Base-by-base conservation (phyloP, 2,113 vertebrate genomes). In the Todiramphus saurophagus region DNA sequence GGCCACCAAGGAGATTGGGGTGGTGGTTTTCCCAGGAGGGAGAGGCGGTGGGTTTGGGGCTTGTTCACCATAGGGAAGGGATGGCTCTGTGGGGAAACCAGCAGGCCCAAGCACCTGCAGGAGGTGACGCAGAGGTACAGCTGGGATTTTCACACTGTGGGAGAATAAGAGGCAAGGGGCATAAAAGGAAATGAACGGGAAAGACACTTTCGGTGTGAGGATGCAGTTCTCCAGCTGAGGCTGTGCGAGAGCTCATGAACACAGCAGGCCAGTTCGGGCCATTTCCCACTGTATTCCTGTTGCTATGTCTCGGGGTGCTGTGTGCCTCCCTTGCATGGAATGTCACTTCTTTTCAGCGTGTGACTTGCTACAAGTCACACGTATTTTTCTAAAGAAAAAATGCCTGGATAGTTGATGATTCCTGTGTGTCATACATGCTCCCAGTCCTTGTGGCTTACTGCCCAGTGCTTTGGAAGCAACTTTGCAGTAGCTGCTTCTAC, bases 271-370 rank as follows among this genome's bases (percentile, higher is more conserved):
- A 4, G 33, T 66, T 55, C 9, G 21, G 35, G 68, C 39, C 11
- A 5, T 37, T 62, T 83, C 19, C 28, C 19, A 9, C 35, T 63
- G 6, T 31, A 5, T 35, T 74, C 43, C 39, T 58, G 10, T 27
- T 60, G 13, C 16, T 37, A 2, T 48, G 16, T 51, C 55, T 53
- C 35, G 18, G 18, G 33, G 21, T 20, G n/a, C 30, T 1, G 0
- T 10, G 14, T 46, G 24, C 14, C 23, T 39, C 20, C 51, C 25
- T 10, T 31, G 39, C 1, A 0, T 56, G 10, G 24, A 37, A 41
- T 27, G 9, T 56, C 31, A 1, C 24, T 51, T 20, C 30, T 88
- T 23, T 44, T 35, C 43, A 16, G 10, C 9, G 11, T 7, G 41
- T 44, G 48, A 56, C 19, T 60, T 73, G 5, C n/a, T 39, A 2